A percentile compares a stretch with the other conserved stretches of the same genome.
phyloP scores from a whole-genome alignment of 1,140 invertebrate species.

The Drosophila seguyi region DNA sequence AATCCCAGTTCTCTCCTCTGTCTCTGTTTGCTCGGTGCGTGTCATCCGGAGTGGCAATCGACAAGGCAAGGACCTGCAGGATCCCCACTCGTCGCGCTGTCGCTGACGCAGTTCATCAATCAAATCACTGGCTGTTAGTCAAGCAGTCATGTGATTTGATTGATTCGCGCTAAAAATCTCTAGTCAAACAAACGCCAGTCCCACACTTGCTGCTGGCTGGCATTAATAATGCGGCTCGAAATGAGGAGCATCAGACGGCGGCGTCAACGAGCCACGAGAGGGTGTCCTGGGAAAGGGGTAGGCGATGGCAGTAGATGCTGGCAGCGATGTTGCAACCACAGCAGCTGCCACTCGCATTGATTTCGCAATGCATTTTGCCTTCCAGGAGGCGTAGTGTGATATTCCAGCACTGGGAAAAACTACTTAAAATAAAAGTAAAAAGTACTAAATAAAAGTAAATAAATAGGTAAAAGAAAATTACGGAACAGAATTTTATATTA shows the following conservation, averaged over 20 bases:
- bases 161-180: slow-evolving; percentile 81
- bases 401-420: neutral
- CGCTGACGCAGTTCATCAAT: slow-evolving; percentile 76
- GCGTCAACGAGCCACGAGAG: slow-evolving; percentile 4
- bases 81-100: slow-evolving; percentile 17
- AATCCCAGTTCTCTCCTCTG: slow-evolving; percentile 14
- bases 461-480: too few relatives aligned
- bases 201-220: slow-evolving; percentile 21
- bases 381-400: neutral
- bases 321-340: slow-evolving; percentile 72
- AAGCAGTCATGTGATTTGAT: slow-evolving; percentile 83
- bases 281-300: slow-evolving; percentile 3
- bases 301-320: slow-evolving; percentile 15
- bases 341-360: slow-evolving; percentile 70
- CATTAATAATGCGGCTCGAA: slow-evolving; percentile 61
- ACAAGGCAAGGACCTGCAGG: slow-evolving; percentile 32
- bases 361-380: slow-evolving; percentile 50
- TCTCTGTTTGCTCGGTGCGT: slow-evolving; percentile 66
- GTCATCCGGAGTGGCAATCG: slow-evolving; percentile 63
- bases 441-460: too few relatives aligned
- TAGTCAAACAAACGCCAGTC: slow-evolving; percentile 59
- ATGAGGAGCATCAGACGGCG: slow-evolving; percentile 37
- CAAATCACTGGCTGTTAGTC: slow-evolving; percentile 83
- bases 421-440: neutral
- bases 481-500: too few relatives aligned